These are phyloP conservation scores for Brachynemurus nebulosus DNA, from an alignment of 2,888 invertebrate species.

Conservation along the genomic window DNA sequence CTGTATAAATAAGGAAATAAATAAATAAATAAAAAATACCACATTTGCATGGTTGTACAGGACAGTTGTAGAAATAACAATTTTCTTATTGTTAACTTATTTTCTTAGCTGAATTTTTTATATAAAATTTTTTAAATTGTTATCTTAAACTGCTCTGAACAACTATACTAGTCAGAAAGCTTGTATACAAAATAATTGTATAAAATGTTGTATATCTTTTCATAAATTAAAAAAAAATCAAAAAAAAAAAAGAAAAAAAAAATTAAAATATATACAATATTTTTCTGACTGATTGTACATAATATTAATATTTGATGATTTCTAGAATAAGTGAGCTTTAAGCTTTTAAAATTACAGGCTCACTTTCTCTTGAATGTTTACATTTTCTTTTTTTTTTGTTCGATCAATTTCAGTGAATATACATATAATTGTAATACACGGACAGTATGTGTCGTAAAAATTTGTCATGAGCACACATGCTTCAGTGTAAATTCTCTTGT, in stretches of 20 bases:
- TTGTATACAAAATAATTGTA: slow-evolving; percentile 16
- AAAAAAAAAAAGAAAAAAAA: background rate
- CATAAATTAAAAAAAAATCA: slow-evolving; percentile 7
- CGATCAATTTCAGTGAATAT: background rate
- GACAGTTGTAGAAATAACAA: slow-evolving; percentile 1
- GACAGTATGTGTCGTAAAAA: no score
- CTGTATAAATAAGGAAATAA: slow-evolving; percentile 3
- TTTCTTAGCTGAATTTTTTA: no score
- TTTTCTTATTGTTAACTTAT: no score
- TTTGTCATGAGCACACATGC: background rate
- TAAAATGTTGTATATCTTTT: slow-evolving; percentile 29
- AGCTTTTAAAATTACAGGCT: background rate
- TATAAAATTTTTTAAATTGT: no score
- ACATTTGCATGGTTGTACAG: slow-evolving; percentile 4
- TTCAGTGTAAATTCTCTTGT: slow-evolving; percentile 1
- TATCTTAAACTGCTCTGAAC: slow-evolving; percentile 29
- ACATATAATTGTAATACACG: slow-evolving; percentile 2
- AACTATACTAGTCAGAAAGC: slow-evolving; percentile 29
- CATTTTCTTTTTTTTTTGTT: background rate
- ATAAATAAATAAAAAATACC: no score
- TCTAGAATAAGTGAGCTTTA: background rate
- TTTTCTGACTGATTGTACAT: slow-evolving; percentile 26
- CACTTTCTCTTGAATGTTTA: slow-evolving; percentile 1
- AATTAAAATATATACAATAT: slow-evolving; percentile 26
- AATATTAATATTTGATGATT: slow-evolving; percentile 2